Base-by-base conservation (phyloP, 1,140 invertebrate genomes). In the Heliothis virescens region DNA sequence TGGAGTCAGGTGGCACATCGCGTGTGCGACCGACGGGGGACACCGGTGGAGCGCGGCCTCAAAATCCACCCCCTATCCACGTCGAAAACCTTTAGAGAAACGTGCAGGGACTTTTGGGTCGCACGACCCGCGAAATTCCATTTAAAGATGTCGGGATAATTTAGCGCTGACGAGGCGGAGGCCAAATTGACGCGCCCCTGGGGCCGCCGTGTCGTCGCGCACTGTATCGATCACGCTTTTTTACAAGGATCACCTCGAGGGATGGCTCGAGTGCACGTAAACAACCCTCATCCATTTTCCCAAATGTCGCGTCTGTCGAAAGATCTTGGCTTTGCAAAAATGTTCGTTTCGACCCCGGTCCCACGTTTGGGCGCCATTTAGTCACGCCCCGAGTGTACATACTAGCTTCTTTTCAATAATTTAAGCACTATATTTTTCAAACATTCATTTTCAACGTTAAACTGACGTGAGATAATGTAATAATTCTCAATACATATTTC, bases 81-180 rank as follows among this genome's bases (percentile, higher is more conserved):
- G 79, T 59, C 75, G 65, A 79, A 77, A 82, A 79, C 85, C 82
- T 81, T 87, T 76, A 83, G 79, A 77, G 78, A 86, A 88, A 89
- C 88, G 88, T 88, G 86, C 84, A 81, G 87, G 88, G 89, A 87
- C 86, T 89, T 80, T 48, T 34, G 84, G 89, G 86, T 86, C 89
- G 87, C 88, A 85, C 72, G 87, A 85, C 87, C 87, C 88, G 91
- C 90, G 91, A 87, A 92, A 92, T 92, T 92, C 92, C 93, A 94
- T 93, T 94, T 92, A 92, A 94, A 94, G 93, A 93, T 89, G 93
- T 92, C 92, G 86, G 91, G 91, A 92, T 92, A 94, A 93, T 94
- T 94, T 94, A 93, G 91, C 91, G 92, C 92, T 93, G 92, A 94
- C 92, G 92, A 93, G 86, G 87, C 91, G 87, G 79, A 88, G 89